Evolutionary conservation across 2,113 vertebrate species (phyloP).

Genomic region (Scartelaos histophorus): DNA sequence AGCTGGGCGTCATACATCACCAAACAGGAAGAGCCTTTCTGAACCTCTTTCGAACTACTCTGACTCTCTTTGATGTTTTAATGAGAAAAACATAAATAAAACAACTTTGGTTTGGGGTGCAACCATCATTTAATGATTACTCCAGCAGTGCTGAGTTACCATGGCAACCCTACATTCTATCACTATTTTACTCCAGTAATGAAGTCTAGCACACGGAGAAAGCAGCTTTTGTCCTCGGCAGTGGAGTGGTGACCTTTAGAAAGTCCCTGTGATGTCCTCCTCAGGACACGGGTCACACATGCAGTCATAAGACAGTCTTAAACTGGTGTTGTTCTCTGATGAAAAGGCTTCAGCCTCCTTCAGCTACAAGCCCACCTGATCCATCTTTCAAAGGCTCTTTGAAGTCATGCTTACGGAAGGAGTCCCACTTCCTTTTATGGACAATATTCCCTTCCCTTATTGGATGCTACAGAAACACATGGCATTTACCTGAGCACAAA

Average conservation of each 20-base stretch:
- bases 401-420: slow-evolving; percentile 50
- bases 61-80: slow-evolving; percentile 6
- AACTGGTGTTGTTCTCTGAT: slow-evolving; percentile 19
- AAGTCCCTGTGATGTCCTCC: slow-evolving; percentile 3
- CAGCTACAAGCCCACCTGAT: slow-evolving; percentile 51
- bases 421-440: slow-evolving; percentile 50
- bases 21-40: slow-evolving; percentile 2
- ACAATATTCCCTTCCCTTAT: slow-evolving; percentile 24
- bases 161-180: slow-evolving; percentile 6
- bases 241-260: slow-evolving; percentile 10
- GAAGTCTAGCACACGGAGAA: neutral
- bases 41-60: neutral
- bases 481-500: neutral
- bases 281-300: neutral
- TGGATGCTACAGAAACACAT: slow-evolving; percentile 3
- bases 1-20: neutral
- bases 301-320: slow-evolving; percentile 19
- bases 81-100: slow-evolving; percentile 3
- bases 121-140: slow-evolving; percentile 1
- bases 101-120: slow-evolving; percentile 5
- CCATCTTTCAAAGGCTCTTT: slow-evolving; percentile 66
- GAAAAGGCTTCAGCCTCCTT: slow-evolving; percentile 32
- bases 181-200: slow-evolving; percentile 2
- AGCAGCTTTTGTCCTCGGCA: neutral
- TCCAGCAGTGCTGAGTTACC: slow-evolving; percentile 9